phyloP scores from a whole-genome alignment of 2,113 vertebrate genomes.

The Cephalopholis sonnerati region DNA sequence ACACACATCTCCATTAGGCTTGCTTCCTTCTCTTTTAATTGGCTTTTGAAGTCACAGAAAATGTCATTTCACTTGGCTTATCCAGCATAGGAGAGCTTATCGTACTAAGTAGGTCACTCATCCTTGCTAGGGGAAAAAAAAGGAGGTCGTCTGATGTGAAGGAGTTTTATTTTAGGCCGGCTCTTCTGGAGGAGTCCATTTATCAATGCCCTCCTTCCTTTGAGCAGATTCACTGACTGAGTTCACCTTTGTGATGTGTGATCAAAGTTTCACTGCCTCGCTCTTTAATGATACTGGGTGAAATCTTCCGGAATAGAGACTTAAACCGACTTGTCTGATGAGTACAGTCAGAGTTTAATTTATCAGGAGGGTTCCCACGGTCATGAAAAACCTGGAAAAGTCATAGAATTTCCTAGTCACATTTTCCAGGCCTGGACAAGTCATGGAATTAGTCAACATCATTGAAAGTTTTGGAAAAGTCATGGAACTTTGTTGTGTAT shows the following conservation, averaged over 20 bases:
- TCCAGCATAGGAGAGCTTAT: conserved; percentile 67
- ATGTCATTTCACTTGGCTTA: conserved; percentile 68
- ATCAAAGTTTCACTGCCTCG: conserved; percentile 26
- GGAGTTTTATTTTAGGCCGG: conserved; percentile 78
- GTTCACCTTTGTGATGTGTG: conserved; percentile 50
- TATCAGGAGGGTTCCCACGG: too few relatives aligned
- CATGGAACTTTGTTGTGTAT: too few relatives aligned
- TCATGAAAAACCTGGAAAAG: too few relatives aligned
- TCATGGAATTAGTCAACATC: too few relatives aligned
- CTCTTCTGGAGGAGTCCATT: conserved; percentile 72
- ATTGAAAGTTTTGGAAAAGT: too few relatives aligned
- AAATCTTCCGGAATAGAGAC: background rate
- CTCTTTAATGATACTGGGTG: background rate
- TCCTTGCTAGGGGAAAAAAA: conserved; percentile 70
- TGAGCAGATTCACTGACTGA: conserved; percentile 27
- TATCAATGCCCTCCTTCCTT: conserved; percentile 64
- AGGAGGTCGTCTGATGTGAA: conserved; percentile 70
- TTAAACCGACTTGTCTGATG: background rate
- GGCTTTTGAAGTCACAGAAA: conserved; percentile 64
- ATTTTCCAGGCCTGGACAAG: too few relatives aligned
- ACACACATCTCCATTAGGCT: conserved; percentile 54
- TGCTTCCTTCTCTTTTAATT: conserved; percentile 56
- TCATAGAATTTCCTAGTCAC: too few relatives aligned
- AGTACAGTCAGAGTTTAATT: background rate
- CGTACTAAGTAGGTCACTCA: conserved; percentile 81